A percentile compares a stretch with the other conserved stretches of the same genome.
These are phyloP conservation scores for Cactoblastis cactorum DNA, from an alignment of 2,888 invertebrate species.

Conservation along the genomic window DNA sequence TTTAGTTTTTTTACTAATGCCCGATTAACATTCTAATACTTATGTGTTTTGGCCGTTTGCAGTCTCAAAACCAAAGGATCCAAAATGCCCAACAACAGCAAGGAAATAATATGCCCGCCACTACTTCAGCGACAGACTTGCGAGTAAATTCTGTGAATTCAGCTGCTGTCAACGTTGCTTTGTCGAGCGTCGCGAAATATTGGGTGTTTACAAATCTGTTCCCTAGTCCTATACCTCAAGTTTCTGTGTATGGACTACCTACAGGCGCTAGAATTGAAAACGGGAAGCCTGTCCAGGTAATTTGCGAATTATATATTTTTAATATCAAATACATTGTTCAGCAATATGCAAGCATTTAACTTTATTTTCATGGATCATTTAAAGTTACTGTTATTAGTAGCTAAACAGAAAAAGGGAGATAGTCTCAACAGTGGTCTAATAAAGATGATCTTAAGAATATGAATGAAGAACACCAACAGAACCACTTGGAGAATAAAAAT, in stretches of 20 bases:
- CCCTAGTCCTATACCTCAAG: constrained; percentile 87
- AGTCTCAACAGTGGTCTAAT: no score
- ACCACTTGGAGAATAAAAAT: no score
- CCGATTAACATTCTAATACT: constrained; percentile 36
- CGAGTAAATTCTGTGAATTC: constrained; percentile 83
- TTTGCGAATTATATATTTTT: constrained; percentile 18
- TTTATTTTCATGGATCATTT: no score
- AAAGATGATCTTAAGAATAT: no score
- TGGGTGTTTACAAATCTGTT: constrained; percentile 91
- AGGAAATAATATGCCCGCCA: constrained; percentile 58
- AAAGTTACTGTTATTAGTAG: no score
- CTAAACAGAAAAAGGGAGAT: no score
- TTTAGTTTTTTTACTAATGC: constrained; percentile 30
- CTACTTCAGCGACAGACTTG: constrained; percentile 81
- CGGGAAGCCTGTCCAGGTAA: constrained; percentile 81
- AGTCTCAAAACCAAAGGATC: constrained; percentile 63
- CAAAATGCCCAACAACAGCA: constrained; percentile 64
- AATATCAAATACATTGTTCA: no score
- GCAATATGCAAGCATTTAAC: no score
- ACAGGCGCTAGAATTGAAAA: constrained; percentile 80
- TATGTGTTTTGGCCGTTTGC: constrained; percentile 38
- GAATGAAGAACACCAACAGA: no score
- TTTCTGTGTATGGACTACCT: constrained; percentile 84
- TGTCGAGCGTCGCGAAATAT: constrained; percentile 89
- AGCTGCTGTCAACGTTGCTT: constrained; percentile 83